Conservation (phyloP, 2,797 vertebrate genomes). For the Arnoldichthys spilopterus region DNA sequence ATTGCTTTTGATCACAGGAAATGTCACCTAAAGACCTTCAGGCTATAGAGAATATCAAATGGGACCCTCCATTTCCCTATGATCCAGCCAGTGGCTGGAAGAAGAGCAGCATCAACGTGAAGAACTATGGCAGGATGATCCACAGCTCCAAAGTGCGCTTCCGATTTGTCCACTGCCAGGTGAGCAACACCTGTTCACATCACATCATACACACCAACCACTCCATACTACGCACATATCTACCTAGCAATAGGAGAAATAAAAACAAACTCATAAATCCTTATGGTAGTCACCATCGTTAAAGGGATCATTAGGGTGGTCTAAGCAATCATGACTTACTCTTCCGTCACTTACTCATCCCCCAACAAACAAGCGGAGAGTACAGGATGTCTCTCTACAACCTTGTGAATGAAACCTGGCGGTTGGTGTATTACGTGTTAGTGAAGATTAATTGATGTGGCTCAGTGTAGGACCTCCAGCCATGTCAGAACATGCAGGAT, state of each 20-base stretch:
- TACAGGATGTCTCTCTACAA: constrained; percentile 67
- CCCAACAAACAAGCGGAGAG: constrained; percentile 49
- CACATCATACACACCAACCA: not conserved
- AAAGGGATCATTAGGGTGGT: constrained; percentile 25
- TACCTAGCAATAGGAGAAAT: constrained; percentile 32
- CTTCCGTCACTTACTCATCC: constrained; percentile 44
- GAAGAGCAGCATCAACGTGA: constrained; percentile 87
- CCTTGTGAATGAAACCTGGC: constrained; percentile 50
- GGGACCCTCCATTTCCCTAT: constrained; percentile 85
- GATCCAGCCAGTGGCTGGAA: constrained; percentile 85
- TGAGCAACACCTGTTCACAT: constrained; percentile 59
- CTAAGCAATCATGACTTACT: constrained; percentile 17
- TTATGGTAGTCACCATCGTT: constrained; percentile 24
- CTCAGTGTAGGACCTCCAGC: constrained; percentile 58
- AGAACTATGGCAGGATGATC: constrained; percentile 91
- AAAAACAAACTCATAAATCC: constrained; percentile 32
- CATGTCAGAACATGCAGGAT: constrained; percentile 76
- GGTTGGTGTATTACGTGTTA: constrained; percentile 47
- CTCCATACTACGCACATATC: not conserved
- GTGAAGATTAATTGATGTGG: constrained; percentile 68
- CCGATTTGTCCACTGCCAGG: constrained; percentile 91
- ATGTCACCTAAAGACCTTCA: constrained; percentile 81
- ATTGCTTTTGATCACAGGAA: constrained; percentile 69
- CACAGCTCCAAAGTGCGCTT: constrained; percentile 96
- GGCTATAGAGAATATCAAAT: constrained; percentile 80